Evolutionary conservation across 1,140 invertebrate species (phyloP), one percentile per base, ranked within the genome.

Genomic region (Neotoxoptera formosana): DNA sequence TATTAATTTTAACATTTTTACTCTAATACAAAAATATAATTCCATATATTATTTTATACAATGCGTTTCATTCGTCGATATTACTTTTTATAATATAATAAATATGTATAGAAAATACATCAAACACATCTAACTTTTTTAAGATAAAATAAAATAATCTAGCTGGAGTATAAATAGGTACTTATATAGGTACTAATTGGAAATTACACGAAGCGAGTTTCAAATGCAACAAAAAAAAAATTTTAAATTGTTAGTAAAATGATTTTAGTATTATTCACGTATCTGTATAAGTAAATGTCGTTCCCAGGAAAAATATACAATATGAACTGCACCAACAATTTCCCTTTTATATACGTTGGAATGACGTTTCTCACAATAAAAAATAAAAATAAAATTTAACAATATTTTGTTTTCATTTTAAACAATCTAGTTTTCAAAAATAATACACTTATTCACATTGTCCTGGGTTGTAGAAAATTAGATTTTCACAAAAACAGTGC

Each of bases 1-100:
- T 88, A n/a, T n/a, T 88, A 51, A n/a, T 88, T 41, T 84, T 76
- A 76, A 76, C n/a, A 76, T 76, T 76, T 76, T n/a, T n/a, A 53
- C 20, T 53, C 4, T 3, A 53, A 21, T 21, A 34, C 14, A 76
- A n/a, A 76, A 17, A 76, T 76, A n/a, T n/a, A 14, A 76, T 76
- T 76, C 14, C 30, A 30, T 67, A 67, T n/a, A 30, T 17, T 53
- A 51, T 2, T 20, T 8, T 76, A n/a, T 7, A 76, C n/a, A 14
- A 34, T 76, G 60, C 0, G 60, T n/a, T 34, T 76, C n/a, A 76
- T 76, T 76, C 6, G n/a, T 76, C n/a, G 60, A 76, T 76, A 76
- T 34, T n/a, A 17, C 14, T 34, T 7, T n/a, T n/a, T n/a, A 2
- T 41, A 41, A 41, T 41, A 41, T 41, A 41, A 41, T 41, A 41